These are phyloP conservation scores for Artemia sinica DNA, from an alignment of 2,888 invertebrate species.

Conservation along the genomic window DNA sequence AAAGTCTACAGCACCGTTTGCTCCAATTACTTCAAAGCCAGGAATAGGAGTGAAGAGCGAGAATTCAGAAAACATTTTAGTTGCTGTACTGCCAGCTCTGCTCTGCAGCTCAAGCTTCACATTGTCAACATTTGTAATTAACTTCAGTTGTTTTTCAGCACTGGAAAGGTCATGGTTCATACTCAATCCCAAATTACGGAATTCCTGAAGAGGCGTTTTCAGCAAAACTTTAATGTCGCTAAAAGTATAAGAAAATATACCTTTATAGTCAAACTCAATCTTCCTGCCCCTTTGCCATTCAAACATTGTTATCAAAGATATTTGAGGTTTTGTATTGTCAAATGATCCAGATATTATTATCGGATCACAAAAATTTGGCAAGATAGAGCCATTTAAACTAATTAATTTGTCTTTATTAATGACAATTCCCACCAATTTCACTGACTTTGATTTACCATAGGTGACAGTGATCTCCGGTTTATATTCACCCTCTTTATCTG, in stretches of 20 bases:
- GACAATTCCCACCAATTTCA: not conserved
- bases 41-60: not conserved
- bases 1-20: constrained; percentile 16
- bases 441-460: not conserved
- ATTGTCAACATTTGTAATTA: not conserved
- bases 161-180: not conserved
- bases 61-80: not conserved
- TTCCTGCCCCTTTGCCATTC: constrained; percentile 22
- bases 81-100: not conserved
- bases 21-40: constrained; percentile 16
- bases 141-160: not conserved
- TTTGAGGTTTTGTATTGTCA: constrained; percentile 17
- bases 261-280: constrained; percentile 22
- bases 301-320: constrained; percentile 19
- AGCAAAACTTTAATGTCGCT: constrained; percentile 22
- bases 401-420: not conserved
- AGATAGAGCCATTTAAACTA: not conserved
- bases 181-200: not conserved
- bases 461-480: not conserved
- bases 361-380: not conserved
- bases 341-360: not conserved
- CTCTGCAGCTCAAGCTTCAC: not conserved
- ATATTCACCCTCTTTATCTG: not conserved
- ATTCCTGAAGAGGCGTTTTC: constrained; percentile 23
- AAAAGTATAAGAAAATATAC: constrained; percentile 15